Conservation (phyloP, 2,888 invertebrate genomes). For the Epinotia ramella region DNA sequence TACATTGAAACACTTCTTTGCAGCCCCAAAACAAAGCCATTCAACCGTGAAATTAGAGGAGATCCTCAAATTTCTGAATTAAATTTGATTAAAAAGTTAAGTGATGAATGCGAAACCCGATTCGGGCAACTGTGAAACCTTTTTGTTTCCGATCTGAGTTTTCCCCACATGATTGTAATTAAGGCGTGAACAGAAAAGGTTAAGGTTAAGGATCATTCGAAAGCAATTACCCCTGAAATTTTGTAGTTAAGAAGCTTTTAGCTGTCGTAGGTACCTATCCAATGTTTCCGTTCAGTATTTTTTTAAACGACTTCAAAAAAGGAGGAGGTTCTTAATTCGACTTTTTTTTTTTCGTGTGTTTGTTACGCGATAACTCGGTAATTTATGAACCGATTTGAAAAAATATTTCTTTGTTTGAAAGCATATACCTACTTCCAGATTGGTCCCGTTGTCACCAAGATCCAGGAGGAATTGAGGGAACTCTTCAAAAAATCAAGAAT, state of each 20-base stretch:
- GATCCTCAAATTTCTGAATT: slow-evolving; percentile 76
- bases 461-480: no score
- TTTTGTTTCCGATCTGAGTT: slow-evolving; percentile 45
- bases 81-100: slow-evolving; percentile 79
- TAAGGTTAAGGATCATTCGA: slow-evolving; percentile 36
- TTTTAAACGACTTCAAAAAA: no score
- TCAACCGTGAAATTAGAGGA: slow-evolving; percentile 78
- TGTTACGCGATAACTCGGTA: no score
- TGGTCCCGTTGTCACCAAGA: no score
- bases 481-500: no score
- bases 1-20: slow-evolving; percentile 79
- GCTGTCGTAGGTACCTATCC: not conserved
- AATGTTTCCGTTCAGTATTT: not conserved
- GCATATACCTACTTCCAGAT: no score
- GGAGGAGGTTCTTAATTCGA: no score
- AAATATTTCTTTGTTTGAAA: no score
- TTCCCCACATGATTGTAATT: slow-evolving; percentile 45
- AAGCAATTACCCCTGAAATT: slow-evolving; percentile 5
- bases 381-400: no score
- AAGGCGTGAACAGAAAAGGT: slow-evolving; percentile 40
- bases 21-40: slow-evolving; percentile 76
- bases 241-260: not conserved
- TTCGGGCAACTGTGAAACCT: slow-evolving; percentile 58
- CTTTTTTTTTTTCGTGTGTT: not conserved
- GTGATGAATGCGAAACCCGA: slow-evolving; percentile 72